Conservation (phyloP, 1,140 invertebrate species). For the Musca domestica region DNA sequence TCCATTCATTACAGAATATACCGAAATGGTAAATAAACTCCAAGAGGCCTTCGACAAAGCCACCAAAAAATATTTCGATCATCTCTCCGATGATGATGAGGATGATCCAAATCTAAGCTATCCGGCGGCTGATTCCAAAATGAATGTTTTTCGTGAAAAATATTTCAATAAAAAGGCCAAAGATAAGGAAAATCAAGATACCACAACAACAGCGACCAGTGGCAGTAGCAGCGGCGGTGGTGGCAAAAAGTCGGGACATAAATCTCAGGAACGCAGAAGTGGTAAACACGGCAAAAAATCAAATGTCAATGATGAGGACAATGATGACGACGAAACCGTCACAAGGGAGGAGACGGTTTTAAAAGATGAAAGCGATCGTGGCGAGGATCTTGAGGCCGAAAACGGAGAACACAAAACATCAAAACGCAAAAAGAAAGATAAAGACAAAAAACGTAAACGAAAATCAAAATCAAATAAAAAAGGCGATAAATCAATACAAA, state of each 20-base stretch:
- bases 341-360: constrained; percentile 10
- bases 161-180: constrained; percentile 46
- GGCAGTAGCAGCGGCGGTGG: constrained; percentile 14
- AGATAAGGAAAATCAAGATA: constrained; percentile 27
- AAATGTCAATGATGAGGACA: not conserved
- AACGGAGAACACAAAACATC: constrained; percentile 46
- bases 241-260: not conserved
- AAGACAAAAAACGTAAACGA: constrained; percentile 52
- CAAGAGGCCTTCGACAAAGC: constrained; percentile 75
- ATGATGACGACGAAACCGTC: not conserved
- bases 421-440: constrained; percentile 50
- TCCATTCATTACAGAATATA: constrained; percentile 67
- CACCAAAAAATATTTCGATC: constrained; percentile 76
- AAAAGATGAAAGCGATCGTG: constrained; percentile 23
- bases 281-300: constrained; percentile 21
- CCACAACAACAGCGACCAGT: too few species aligned
- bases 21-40: constrained; percentile 81
- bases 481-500: not conserved
- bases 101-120: constrained; percentile 69
- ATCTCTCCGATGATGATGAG: constrained; percentile 72
- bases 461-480: constrained; percentile 46
- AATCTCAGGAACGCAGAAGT: constrained; percentile 17
- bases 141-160: constrained; percentile 52
- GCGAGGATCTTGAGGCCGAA: constrained; percentile 36
- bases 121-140: constrained; percentile 57